phyloP scores from a whole-genome alignment of 2,888 invertebrate species.

The Axea sp. region DNA sequence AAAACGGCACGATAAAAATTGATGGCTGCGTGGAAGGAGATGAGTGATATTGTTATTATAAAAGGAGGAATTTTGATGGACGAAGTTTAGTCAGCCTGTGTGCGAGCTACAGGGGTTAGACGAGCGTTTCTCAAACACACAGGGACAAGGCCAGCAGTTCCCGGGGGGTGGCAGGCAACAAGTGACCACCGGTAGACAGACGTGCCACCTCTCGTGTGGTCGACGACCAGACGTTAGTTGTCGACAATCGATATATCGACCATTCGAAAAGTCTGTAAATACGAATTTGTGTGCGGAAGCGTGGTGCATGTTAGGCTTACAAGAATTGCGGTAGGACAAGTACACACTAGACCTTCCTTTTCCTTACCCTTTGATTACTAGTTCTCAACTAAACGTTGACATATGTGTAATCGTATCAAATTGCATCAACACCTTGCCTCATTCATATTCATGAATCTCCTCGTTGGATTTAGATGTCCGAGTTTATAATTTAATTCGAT shows the following conservation, averaged over 20 bases:
- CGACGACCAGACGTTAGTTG: conserved; percentile 72
- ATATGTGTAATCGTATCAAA: not conserved
- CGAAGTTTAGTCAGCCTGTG: conserved; percentile 51
- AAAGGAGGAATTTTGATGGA: conserved; percentile 50
- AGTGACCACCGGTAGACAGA: conserved; percentile 71
- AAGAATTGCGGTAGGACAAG: conserved; percentile 77
- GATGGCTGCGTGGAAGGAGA: conserved; percentile 40
- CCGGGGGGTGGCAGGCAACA: conserved; percentile 74
- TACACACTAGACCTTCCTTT: conserved; percentile 69
- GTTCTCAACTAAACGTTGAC: conserved; percentile 13
- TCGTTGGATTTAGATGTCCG: too few species aligned
- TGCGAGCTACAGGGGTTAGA: conserved; percentile 58
- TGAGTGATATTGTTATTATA: conserved; percentile 44
- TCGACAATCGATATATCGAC: conserved; percentile 76
- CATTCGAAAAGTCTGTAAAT: conserved; percentile 65
- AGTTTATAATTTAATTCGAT: too few species aligned
- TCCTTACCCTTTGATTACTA: conserved; percentile 64
- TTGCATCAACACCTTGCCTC: too few species aligned
- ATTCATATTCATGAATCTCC: too few species aligned
- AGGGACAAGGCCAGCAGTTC: conserved; percentile 64
- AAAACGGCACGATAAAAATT: conserved; percentile 44
- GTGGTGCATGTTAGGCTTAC: conserved; percentile 64
- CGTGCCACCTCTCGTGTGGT: conserved; percentile 69
- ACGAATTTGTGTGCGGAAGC: conserved; percentile 56
- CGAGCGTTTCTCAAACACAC: conserved; percentile 62